phyloP scores from a whole-genome alignment of 2,113 vertebrate species.

The Eudyptes chrysolophus region DNA sequence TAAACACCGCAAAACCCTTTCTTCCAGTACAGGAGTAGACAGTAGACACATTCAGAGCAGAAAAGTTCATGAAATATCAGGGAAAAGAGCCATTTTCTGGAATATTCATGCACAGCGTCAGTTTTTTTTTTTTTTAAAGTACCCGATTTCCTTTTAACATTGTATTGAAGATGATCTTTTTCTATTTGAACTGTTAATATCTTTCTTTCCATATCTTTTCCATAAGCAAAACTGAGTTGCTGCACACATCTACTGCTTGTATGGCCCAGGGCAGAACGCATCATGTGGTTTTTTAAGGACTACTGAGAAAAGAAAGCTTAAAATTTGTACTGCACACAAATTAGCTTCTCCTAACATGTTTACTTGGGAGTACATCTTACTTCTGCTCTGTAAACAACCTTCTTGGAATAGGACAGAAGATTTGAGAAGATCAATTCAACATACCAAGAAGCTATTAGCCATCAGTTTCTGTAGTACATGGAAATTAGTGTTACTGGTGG shows the following conservation, averaged over 20 bases:
- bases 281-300: neutral
- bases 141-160: neutral
- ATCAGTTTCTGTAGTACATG: neutral
- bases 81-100: neutral
- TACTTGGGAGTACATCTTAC: neutral
- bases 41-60: neutral
- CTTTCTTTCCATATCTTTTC: neutral
- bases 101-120: neutral
- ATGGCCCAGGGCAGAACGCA: neutral
- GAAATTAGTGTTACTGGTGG: neutral
- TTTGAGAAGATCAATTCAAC: neutral
- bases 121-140: neutral
- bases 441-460: neutral
- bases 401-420: neutral
- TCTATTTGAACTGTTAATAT: neutral
- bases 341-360: neutral
- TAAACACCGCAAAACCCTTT: neutral
- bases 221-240: neutral
- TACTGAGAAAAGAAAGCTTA: neutral
- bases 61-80: neutral
- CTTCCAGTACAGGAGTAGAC: fast-evolving
- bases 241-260: neutral
- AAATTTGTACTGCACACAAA: neutral
- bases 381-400: neutral
- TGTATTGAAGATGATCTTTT: neutral